These are phyloP conservation scores for Drosophila bocqueti DNA, from an alignment of 1,140 invertebrate species.

Conservation along the genomic window DNA sequence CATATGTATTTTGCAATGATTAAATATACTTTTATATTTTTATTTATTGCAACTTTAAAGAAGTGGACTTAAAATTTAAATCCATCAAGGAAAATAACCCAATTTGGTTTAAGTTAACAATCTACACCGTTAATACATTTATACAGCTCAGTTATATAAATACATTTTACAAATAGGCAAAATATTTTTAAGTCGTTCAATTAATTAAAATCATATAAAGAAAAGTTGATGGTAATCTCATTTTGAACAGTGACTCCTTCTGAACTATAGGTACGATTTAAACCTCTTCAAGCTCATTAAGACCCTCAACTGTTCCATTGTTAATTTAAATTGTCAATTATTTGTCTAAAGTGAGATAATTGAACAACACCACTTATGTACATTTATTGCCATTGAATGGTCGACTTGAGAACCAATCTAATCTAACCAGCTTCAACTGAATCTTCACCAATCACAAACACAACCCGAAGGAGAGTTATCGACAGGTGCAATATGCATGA, in stretches of 20 bases:
- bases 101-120: too few species aligned
- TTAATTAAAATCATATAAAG: background rate
- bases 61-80: too few species aligned
- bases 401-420: background rate
- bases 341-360: background rate
- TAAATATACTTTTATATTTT: too few species aligned
- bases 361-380: background rate
- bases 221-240: background rate
- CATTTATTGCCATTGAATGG: background rate
- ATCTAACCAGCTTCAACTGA: background rate
- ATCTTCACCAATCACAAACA: background rate
- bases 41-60: too few species aligned
- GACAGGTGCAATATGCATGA: constrained; percentile 12
- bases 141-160: too few species aligned
- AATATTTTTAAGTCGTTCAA: background rate
- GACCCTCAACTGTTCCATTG: background rate
- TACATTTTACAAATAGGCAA: too few species aligned
- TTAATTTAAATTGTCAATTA: background rate
- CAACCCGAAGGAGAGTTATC: background rate
- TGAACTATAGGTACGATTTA: too few species aligned
- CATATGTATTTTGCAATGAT: too few species aligned
- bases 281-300: background rate
- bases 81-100: too few species aligned
- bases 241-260: background rate
- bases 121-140: too few species aligned